Conservation (phyloP, 2,113 vertebrate species). For the Acrocephalus kingi region DNA sequence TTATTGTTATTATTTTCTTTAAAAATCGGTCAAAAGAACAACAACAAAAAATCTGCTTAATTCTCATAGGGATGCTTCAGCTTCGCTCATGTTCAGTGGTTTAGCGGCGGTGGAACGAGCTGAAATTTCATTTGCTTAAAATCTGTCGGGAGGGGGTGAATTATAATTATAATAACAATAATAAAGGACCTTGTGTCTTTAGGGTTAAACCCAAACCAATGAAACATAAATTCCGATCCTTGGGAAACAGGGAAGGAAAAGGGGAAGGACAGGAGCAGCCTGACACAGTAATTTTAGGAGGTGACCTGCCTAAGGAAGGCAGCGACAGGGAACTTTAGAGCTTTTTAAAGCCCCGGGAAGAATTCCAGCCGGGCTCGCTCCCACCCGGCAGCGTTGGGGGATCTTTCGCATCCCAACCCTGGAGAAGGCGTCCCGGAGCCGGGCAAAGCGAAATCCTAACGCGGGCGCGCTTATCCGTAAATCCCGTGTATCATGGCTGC, state of each 20-base stretch:
- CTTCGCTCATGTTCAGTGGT: background rate
- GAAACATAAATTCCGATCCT: background rate
- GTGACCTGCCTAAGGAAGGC: background rate
- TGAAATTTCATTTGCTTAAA: background rate
- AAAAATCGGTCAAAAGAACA: background rate
- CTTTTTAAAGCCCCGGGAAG: background rate
- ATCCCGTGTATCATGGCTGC: constrained; percentile 52
- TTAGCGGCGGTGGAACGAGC: background rate
- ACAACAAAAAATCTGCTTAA: background rate
- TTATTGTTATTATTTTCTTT: background rate
- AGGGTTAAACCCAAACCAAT: background rate
- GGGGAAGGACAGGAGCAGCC: background rate
- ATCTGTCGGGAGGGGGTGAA: background rate
- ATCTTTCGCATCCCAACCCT: background rate
- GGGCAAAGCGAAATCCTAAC: constrained; percentile 38
- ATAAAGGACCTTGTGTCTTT: background rate
- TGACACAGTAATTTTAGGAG: constrained; percentile 10
- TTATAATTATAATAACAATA: background rate
- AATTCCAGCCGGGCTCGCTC: background rate
- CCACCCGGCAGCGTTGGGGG: background rate
- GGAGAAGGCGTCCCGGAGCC: background rate
- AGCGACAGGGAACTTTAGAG: background rate
- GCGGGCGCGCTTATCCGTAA: constrained; percentile 2
- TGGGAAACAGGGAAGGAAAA: background rate
- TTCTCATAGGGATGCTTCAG: background rate